Conservation (phyloP, 2,113 vertebrate genomes). For the Passer montanus region DNA sequence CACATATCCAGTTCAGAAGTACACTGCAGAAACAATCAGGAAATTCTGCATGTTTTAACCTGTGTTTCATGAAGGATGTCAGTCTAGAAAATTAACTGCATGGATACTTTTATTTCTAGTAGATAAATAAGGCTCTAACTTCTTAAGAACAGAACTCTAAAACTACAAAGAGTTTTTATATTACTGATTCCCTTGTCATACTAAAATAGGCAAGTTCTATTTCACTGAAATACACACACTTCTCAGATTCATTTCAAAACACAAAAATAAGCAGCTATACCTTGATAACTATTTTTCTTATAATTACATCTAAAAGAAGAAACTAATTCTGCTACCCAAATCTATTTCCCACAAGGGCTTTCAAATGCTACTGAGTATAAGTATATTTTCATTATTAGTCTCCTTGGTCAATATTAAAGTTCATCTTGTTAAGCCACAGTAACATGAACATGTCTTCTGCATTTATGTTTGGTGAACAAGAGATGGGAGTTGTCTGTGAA, state of each 20-base stretch:
- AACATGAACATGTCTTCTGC: not conserved
- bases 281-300: not conserved
- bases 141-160: not conserved
- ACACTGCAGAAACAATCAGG: not conserved
- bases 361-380: not conserved
- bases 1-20: not conserved
- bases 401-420: not conserved
- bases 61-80: not conserved
- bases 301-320: not conserved
- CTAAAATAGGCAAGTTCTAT: not conserved
- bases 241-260: not conserved
- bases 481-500: not conserved
- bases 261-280: not conserved
- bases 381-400: not conserved
- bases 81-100: not conserved
- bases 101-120: not conserved
- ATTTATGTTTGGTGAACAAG: not conserved
- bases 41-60: not conserved
- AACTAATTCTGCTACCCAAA: not conserved
- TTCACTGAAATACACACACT: not conserved
- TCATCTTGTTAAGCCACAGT: not conserved
- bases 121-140: not conserved
- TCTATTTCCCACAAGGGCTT: not conserved
- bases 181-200: not conserved
- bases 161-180: not conserved